Percentiles rank a stretch among this genome's conserved stretches.
phyloP scores from a whole-genome alignment of 2,113 vertebrate species.

The Pelvicachromis taeniatus region DNA sequence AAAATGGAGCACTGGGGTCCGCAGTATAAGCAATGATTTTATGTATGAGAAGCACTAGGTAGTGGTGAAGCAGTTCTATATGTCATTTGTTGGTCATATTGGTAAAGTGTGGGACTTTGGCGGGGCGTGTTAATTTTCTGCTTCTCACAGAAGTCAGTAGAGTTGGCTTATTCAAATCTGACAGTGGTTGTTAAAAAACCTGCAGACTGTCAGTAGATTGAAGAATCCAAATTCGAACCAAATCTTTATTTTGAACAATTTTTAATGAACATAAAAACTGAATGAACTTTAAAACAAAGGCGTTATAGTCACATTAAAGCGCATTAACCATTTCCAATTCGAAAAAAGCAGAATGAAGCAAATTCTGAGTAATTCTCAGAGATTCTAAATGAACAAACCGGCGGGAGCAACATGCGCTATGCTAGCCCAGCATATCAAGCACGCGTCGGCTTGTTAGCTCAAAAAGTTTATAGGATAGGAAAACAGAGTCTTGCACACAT shows the following conservation, averaged over 20 bases:
- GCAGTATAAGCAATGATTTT: not conserved
- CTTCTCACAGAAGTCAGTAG: not conserved
- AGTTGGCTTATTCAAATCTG: not conserved
- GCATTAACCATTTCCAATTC: not conserved
- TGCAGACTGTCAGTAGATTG: not conserved
- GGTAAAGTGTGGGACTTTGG: not conserved
- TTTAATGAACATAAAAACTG: not conserved
- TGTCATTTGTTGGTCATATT: not conserved
- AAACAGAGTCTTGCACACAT: not conserved
- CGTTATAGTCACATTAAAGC: not conserved
- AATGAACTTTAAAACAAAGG: not conserved
- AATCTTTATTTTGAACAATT: not conserved
- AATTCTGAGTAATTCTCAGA: not conserved
- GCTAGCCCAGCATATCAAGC: not conserved
- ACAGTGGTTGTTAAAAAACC: not conserved
- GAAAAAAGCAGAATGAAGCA: not conserved
- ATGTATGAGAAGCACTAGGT: not conserved
- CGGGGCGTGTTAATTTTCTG: not conserved
- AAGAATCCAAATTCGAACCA: not conserved
- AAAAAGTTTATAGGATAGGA: not conserved
- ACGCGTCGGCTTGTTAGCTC: not conserved
- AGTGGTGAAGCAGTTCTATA: not conserved
- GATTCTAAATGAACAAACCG: not conserved
- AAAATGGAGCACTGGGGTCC: not conserved
- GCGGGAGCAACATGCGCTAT: not conserved